These are phyloP conservation scores for Cataglyphis cursor DNA, from an alignment of 2,888 invertebrate species.

Conservation along the genomic window DNA sequence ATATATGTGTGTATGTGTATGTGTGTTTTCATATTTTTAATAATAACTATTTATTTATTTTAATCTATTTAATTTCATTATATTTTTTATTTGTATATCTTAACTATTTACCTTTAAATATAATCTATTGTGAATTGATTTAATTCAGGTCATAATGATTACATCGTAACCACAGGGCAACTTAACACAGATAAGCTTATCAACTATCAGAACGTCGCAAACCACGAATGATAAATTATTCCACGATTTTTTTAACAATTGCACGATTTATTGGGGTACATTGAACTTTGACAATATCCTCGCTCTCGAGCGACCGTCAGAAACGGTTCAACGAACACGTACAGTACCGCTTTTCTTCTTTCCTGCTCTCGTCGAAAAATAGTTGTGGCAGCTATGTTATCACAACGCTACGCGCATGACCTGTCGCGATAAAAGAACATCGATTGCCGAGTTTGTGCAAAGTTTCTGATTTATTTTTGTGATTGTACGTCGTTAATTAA, in stretches of 20 bases:
- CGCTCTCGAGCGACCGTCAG: constrained; percentile 4
- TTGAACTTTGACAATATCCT: constrained; percentile 31
- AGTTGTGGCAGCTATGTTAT: not conserved
- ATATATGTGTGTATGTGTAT: not conserved
- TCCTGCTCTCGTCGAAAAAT: constrained; percentile 3
- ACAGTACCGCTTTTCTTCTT: not conserved
- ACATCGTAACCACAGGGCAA: not conserved
- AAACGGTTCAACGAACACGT: constrained; percentile 2
- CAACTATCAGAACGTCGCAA: not conserved
- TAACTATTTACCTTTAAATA: not conserved
- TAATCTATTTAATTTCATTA: not conserved
- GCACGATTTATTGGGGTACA: constrained; percentile 26
- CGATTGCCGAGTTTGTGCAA: constrained; percentile 35
- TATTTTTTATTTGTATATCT: not conserved
- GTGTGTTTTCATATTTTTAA: not conserved
- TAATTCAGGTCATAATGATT: constrained; percentile 34
- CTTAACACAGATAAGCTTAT: constrained; percentile 13
- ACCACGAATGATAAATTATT: not conserved
- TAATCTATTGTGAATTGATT: not conserved
- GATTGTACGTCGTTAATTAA: constrained; percentile 31
- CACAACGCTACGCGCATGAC: constrained; percentile 32
- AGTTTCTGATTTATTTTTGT: constrained; percentile 9
- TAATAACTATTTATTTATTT: constrained; percentile 1
- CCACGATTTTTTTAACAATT: constrained; percentile 33
- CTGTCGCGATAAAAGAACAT: constrained; percentile 37